Evolutionary conservation across 2,797 vertebrate genomes (phyloP).

Genomic region (Chaetophractus vellerosus): DNA sequence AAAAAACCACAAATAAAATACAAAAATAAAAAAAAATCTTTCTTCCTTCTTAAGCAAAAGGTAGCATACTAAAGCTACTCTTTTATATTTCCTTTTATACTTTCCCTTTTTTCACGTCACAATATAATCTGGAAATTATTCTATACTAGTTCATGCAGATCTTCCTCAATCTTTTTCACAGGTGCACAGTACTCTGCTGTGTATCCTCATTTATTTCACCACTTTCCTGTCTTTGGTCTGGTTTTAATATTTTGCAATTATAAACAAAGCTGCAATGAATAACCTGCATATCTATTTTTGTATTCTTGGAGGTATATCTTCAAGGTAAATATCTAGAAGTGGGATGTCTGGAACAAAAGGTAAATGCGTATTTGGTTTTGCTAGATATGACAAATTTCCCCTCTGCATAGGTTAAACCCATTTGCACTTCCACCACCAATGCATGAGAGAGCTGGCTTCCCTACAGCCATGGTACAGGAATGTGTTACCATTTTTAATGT

Average conservation of each 20-base stretch:
- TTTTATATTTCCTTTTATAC: not conserved
- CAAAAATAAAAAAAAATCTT: not conserved
- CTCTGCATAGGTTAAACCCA: not conserved
- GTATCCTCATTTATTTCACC: not conserved
- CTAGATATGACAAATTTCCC: not conserved
- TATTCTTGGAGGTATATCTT: not conserved
- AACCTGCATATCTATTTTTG: not conserved
- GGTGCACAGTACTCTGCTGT: not conserved
- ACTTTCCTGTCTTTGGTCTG: not conserved
- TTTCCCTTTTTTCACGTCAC: not conserved
- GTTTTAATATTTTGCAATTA: slow-evolving; percentile 22
- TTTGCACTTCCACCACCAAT: not conserved
- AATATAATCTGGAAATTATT: not conserved
- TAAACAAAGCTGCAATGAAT: not conserved
- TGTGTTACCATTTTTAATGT: not conserved
- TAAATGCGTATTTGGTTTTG: not conserved
- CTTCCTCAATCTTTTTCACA: not conserved
- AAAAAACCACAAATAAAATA: no score
- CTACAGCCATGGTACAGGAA: not conserved
- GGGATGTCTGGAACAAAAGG: slow-evolving; percentile 33
- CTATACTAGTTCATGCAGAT: not conserved
- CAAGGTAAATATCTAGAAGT: slow-evolving; percentile 26
- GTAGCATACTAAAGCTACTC: not conserved
- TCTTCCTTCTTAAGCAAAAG: not conserved
- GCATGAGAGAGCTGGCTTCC: not conserved